These are phyloP conservation scores for Triplophysa rosa DNA, from an alignment of 2,113 vertebrate species.

Conservation along the genomic window DNA sequence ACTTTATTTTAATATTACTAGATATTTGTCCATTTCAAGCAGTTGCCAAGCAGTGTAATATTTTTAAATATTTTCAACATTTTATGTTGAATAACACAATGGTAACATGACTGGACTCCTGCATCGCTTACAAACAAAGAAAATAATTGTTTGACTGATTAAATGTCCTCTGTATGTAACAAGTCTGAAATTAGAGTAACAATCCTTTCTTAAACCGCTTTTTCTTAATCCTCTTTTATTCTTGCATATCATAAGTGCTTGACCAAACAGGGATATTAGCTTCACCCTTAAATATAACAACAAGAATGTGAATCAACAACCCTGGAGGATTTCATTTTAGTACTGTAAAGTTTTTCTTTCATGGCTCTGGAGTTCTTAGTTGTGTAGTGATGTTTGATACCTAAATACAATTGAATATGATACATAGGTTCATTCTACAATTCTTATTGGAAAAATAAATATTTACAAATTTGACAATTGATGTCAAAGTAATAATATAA, in stretches of 20 bases:
- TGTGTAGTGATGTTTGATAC: no score
- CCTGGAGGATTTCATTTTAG: not conserved
- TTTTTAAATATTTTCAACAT: not conserved
- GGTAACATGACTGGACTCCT: no score
- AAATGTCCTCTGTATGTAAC: not conserved
- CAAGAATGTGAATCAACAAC: not conserved
- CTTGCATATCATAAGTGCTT: not conserved
- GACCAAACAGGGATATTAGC: slow-evolving; percentile 30
- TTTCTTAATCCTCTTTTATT: not conserved
- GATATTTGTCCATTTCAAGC: no score
- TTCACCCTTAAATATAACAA: not conserved
- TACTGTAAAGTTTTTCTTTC: no score
- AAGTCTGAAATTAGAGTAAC: not conserved
- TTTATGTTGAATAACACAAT: no score
- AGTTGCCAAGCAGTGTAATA: not conserved
- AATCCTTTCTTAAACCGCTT: not conserved
- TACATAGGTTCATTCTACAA: no score
- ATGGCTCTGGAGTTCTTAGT: no score
- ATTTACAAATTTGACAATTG: no score
- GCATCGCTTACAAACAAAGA: not conserved
- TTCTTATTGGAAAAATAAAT: no score
- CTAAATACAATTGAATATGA: no score
- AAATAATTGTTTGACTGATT: not conserved
- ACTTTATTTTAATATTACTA: no score
- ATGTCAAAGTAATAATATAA: no score